Conservation (phyloP, 2,797 vertebrate species). For the Notoglanidium macrostoma region DNA sequence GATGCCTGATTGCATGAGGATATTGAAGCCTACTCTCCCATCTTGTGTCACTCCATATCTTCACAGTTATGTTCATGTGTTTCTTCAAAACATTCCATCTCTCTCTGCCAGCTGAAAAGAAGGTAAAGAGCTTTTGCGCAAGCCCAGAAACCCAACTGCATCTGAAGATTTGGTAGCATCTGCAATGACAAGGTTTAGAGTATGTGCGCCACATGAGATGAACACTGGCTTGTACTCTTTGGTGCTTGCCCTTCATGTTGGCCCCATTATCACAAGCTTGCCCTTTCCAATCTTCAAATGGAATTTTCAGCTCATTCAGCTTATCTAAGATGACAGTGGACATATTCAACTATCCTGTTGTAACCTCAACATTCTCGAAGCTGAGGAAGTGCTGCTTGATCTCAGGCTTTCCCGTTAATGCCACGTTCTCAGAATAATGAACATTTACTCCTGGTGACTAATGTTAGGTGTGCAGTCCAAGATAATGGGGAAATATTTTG, state of each 20-base stretch:
- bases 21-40: background rate
- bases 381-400: slow-evolving; percentile 46
- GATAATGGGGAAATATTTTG: slow-evolving; percentile 45
- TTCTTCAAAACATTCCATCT: too few species aligned
- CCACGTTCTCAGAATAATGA: slow-evolving; percentile 35
- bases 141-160: slow-evolving; percentile 40
- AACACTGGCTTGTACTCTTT: slow-evolving; percentile 43
- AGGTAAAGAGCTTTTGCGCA: background rate
- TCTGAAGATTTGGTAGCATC: slow-evolving; percentile 52
- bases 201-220: slow-evolving; percentile 48
- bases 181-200: slow-evolving; percentile 46
- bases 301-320: slow-evolving; percentile 42
- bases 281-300: slow-evolving; percentile 43
- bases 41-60: background rate
- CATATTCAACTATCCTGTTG: slow-evolving; percentile 39
- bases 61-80: too few species aligned
- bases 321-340: slow-evolving; percentile 40
- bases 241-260: slow-evolving; percentile 35
- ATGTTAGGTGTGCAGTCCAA: slow-evolving; percentile 47
- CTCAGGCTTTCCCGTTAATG: slow-evolving; percentile 36
- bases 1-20: background rate
- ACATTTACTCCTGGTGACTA: slow-evolving; percentile 45
- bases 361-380: slow-evolving; percentile 37
- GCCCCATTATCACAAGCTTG: slow-evolving; percentile 44
- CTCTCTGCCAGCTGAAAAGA: background rate